A percentile compares a stretch with the other conserved stretches of the same genome.
phyloP scores from a whole-genome alignment of 2,888 invertebrate genomes.

The Lypha dubia region DNA sequence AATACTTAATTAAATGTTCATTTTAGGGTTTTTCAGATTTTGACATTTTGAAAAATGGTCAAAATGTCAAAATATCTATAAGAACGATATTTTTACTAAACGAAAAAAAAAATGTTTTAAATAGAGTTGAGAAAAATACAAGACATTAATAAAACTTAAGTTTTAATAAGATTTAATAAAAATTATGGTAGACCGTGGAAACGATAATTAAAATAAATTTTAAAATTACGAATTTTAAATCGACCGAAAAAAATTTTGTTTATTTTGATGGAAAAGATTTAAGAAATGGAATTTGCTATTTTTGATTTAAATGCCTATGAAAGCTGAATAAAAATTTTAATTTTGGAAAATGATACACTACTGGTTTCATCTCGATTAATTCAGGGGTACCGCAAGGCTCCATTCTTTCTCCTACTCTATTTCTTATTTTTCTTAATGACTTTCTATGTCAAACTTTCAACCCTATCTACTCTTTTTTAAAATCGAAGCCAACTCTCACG shows the following conservation, averaged over 20 bases:
- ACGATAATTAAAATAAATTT: background rate
- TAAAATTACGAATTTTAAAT: background rate
- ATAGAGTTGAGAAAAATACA: background rate
- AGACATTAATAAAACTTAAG: background rate
- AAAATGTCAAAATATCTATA: slow-evolving; percentile 43
- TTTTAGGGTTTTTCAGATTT: slow-evolving; percentile 28
- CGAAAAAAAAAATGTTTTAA: too few relatives aligned
- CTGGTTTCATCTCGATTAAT: too few relatives aligned
- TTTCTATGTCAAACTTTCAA: too few relatives aligned
- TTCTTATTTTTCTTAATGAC: too few relatives aligned
- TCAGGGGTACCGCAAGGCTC: too few relatives aligned
- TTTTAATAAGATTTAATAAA: background rate
- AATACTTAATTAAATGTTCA: slow-evolving; percentile 48
- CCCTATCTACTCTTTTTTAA: too few relatives aligned
- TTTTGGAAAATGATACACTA: too few relatives aligned
- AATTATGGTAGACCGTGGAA: slow-evolving; percentile 1
- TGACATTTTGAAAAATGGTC: slow-evolving; percentile 55
- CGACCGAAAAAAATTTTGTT: background rate
- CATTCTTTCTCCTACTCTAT: too few relatives aligned
- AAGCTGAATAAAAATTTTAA: too few relatives aligned
- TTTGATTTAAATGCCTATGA: too few relatives aligned
- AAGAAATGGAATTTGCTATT: background rate
- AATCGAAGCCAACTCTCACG: too few relatives aligned
- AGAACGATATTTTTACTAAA: slow-evolving; percentile 22
- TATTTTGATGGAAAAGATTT: background rate